Percentiles rank a stretch among this genome's conserved stretches.
phyloP scores from a whole-genome alignment of 2,113 vertebrate species.

The Atrichornis clamosus region DNA sequence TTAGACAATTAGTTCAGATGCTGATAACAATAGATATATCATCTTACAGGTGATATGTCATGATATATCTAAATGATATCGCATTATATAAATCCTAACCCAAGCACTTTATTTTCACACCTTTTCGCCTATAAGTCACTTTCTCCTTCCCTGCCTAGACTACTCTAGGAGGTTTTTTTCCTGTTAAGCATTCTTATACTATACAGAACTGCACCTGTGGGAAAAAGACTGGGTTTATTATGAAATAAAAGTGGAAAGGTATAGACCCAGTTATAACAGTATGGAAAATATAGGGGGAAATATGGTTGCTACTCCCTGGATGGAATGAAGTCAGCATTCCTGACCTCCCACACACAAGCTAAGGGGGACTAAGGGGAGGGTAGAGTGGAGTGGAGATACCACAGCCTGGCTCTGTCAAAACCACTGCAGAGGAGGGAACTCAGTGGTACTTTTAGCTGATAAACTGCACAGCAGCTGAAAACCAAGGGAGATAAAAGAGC shows the following conservation, averaged over 20 bases:
- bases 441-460: background rate
- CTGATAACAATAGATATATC: background rate
- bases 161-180: background rate
- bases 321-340: background rate
- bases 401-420: background rate
- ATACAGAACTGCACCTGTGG: background rate
- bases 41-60: background rate
- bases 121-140: background rate
- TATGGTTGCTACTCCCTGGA: background rate
- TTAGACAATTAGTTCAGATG: background rate
- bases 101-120: background rate
- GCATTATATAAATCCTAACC: background rate
- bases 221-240: background rate
- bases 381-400: background rate
- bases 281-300: background rate
- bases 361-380: too few relatives aligned
- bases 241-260: background rate
- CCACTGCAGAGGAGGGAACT: background rate
- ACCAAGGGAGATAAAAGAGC: background rate
- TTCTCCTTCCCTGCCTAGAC: background rate
- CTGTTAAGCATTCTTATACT: background rate
- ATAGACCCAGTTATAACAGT: background rate
- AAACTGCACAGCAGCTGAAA: background rate
- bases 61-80: background rate
- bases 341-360: background rate